Conservation (phyloP, 92 coral and sea anemone species). For the Paramuricea clavata region DNA sequence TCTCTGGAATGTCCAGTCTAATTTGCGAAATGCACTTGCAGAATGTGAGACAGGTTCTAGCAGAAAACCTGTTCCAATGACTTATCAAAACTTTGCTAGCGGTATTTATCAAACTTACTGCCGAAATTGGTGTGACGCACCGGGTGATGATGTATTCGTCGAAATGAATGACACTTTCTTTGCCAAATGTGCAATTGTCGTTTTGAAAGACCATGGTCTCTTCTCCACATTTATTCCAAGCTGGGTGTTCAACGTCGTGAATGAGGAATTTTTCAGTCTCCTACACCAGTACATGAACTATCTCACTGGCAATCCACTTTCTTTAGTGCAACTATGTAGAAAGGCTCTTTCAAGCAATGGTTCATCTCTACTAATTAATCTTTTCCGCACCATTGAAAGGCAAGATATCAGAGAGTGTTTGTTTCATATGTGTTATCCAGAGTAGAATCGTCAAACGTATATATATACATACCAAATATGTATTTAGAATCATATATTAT, state of each 20-base stretch:
- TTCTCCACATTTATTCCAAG: neutral
- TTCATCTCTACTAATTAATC: neutral
- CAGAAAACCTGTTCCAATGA: neutral
- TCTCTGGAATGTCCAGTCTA: neutral
- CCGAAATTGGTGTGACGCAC: neutral
- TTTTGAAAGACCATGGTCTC: neutral
- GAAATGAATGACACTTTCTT: neutral
- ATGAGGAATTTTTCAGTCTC: neutral
- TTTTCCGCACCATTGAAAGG: neutral
- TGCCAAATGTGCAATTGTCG: neutral
- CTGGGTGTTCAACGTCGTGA: neutral
- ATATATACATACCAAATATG: no score
- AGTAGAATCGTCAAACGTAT: no score
- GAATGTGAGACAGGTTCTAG: neutral
- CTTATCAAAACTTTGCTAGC: neutral
- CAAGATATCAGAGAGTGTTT: neutral
- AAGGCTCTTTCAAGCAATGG: neutral
- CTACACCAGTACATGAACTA: neutral
- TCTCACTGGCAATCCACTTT: neutral
- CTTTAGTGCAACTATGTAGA: conserved; percentile 10
- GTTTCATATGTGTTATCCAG: no score
- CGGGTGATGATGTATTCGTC: neutral
- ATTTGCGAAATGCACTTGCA: neutral
- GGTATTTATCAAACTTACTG: neutral
- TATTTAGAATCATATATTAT: no score